A percentile compares a stretch with the other conserved stretches of the same genome.
Conservation (phyloP, 1,140 invertebrate genomes). For the Cydia fagiglandana region DNA sequence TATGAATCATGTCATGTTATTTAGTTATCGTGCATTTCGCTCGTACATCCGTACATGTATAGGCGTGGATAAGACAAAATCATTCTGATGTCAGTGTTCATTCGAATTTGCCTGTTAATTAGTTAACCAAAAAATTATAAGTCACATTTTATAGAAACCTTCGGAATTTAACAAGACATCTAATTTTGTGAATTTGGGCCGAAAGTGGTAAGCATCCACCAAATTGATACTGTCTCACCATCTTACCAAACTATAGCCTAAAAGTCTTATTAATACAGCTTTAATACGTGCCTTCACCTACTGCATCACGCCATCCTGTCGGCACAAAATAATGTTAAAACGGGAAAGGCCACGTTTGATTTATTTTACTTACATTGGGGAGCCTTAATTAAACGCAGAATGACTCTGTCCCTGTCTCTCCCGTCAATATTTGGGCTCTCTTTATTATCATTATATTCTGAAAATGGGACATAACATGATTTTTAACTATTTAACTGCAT, state of each 20-base stretch:
- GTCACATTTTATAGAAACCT: too few relatives aligned
- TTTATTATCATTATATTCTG: background rate
- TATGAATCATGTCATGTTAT: too few relatives aligned
- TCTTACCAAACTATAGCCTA: background rate
- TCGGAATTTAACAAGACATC: too few relatives aligned
- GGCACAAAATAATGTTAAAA: slow-evolving; percentile 29
- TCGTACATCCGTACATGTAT: too few relatives aligned
- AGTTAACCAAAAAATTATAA: too few relatives aligned
- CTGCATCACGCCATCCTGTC: background rate
- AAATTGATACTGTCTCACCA: background rate
- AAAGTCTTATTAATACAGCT: background rate
- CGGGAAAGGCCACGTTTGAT: slow-evolving; percentile 26
- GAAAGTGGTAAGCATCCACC: too few relatives aligned
- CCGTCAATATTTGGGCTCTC: background rate
- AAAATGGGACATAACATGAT: background rate
- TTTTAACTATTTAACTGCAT: too few relatives aligned
- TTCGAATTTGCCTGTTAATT: too few relatives aligned
- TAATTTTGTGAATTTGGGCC: too few relatives aligned
- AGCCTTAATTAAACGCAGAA: slow-evolving; percentile 25
- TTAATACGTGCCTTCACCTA: background rate
- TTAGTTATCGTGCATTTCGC: too few relatives aligned
- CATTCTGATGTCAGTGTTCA: too few relatives aligned
- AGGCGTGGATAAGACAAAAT: too few relatives aligned
- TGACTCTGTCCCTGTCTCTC: slow-evolving; percentile 17
- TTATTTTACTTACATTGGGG: slow-evolving; percentile 30